These are phyloP conservation scores for Drosophila yakuba DNA, from an alignment of 1,140 invertebrate genomes.

Conservation along the genomic window DNA sequence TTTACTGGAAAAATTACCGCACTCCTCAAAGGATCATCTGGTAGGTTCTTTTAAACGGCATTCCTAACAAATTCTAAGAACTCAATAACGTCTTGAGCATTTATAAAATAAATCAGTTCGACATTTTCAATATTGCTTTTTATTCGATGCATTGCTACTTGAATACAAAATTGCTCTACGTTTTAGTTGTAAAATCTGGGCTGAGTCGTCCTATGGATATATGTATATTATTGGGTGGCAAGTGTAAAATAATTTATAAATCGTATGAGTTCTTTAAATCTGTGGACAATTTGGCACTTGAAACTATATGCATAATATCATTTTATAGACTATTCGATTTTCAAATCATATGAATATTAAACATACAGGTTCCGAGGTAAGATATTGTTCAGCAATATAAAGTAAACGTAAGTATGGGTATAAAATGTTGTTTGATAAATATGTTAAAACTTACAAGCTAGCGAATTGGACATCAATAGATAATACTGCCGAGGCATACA, in stretches of 20 bases:
- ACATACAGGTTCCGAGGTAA: neutral
- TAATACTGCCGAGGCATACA: slow-evolving; percentile 65
- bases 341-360: neutral
- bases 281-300: slow-evolving; percentile 1
- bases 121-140: slow-evolving; percentile 71
- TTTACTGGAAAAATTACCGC: slow-evolving; percentile 92
- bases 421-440: slow-evolving; percentile 48
- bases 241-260: slow-evolving; percentile 18
- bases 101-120: slow-evolving; percentile 18
- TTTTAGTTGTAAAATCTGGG: slow-evolving; percentile 44
- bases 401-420: slow-evolving; percentile 12
- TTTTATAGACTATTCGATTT: neutral
- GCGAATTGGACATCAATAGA: slow-evolving; percentile 52
- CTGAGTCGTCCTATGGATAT: slow-evolving; percentile 22
- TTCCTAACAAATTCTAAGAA: neutral
- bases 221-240: slow-evolving; percentile 7
- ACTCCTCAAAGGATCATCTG: slow-evolving; percentile 96
- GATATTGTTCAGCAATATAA: neutral
- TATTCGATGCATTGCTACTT: slow-evolving; percentile 78
- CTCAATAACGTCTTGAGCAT: neutral
- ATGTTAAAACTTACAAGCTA: slow-evolving; percentile 60
- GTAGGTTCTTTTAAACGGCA: slow-evolving; percentile 85
- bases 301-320: neutral
- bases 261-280: neutral
- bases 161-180: slow-evolving; percentile 67